Evolutionary conservation across 2,113 vertebrate species (phyloP), one percentile per base, ranked within the genome.

Genomic region (Pheucticus melanocephalus): DNA sequence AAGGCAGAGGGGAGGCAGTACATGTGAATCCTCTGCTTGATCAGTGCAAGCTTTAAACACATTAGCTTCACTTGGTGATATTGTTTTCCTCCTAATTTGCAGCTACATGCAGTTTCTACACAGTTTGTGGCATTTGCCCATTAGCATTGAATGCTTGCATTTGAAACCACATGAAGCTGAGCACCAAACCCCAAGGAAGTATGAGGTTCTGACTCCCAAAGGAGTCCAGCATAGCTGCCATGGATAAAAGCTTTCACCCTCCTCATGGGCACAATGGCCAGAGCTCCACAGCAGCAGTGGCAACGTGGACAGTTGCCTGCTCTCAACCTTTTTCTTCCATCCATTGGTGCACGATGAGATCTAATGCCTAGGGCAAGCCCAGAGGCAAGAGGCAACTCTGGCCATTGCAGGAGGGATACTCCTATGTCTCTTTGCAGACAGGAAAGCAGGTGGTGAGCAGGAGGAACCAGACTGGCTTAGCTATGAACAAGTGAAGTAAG

Each of bases 11-110:
- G 28, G 11, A 83, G 35, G 44, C 25, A n/a, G 1, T 42, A 51
- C 23, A 72, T 82, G 35, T 70, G 50, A 94, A 82, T 82, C 39
- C 39, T 93, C 50, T 24, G 11, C 47, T 73, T 73, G 24, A 70
- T 86, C 56, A 66, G 17, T 80, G 15, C 33, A 44, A 85, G 64
- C 50, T 93, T 81, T 72, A 78, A 92, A 89, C 45, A 56, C 25
- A 47, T 7, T 77, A 78, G 66, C 64, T 81, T 77, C 42, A 31
- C 30, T 88, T 60, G 21, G n/a, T 13, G 1, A 66, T 84, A 82
- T 88, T 80, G 65, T 89, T 89, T 82, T 65, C 48, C 61, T 92
- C 37, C 53, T 54, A 48, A 72, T 85, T 56, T 95, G n/a, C 45
- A 92, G 73, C 66, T 75, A 57, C 73, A 21, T n/a, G 80, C 35